Conservation (phyloP, 2,113 vertebrate species). For the Serilophus lunatus region DNA sequence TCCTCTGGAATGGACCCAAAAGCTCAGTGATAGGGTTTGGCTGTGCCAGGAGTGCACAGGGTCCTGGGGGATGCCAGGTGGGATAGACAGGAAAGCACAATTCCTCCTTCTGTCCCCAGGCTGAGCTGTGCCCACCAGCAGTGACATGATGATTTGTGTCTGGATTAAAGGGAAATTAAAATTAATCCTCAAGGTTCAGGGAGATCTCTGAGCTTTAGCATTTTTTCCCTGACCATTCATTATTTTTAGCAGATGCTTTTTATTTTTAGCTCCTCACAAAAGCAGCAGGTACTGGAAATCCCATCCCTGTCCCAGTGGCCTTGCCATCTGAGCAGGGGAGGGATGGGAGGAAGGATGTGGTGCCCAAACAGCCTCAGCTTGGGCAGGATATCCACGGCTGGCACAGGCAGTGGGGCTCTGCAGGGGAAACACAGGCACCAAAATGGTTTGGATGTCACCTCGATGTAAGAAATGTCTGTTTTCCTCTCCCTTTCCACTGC, state of each 20-base stretch:
- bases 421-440: fast-evolving
- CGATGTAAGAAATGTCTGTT: neutral
- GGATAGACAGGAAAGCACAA: neutral
- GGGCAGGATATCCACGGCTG: fast-evolving
- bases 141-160: neutral
- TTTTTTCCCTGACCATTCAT: neutral
- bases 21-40: neutral
- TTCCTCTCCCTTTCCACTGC: fast-evolving
- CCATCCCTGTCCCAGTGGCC: neutral
- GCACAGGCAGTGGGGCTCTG: neutral
- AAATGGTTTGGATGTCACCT: neutral
- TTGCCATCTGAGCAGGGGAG: fast-evolving
- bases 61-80: neutral
- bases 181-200: neutral
- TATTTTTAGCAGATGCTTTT: slow-evolving; percentile 17
- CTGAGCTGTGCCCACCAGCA: neutral
- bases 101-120: neutral
- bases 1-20: neutral
- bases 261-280: neutral
- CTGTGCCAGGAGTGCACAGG: too few species aligned
- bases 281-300: neutral
- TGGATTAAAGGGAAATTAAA: slow-evolving; percentile 16
- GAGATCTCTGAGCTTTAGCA: neutral
- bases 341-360: neutral
- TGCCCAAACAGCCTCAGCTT: neutral